A percentile compares a stretch with the other conserved stretches of the same genome.
These are phyloP conservation scores for Acleris holmiana DNA, from an alignment of 2,888 invertebrate genomes.

Conservation along the genomic window DNA sequence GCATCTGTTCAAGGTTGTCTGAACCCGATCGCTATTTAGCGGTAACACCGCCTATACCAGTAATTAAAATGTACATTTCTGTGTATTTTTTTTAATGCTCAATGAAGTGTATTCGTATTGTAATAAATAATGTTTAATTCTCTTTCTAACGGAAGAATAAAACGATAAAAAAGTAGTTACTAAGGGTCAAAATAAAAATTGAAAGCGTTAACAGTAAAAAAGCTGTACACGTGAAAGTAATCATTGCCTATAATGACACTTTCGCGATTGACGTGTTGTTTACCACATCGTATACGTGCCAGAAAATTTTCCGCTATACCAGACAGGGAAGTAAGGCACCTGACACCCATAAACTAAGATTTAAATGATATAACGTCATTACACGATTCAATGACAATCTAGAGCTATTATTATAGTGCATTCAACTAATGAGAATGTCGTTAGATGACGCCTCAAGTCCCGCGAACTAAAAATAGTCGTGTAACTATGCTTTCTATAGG, in stretches of 20 bases:
- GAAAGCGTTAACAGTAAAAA: no score
- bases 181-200: no score
- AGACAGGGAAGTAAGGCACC: slow-evolving; percentile 35
- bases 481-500: background rate
- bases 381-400: slow-evolving; percentile 29
- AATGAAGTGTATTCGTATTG: no score
- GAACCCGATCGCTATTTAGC: no score
- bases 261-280: slow-evolving; percentile 21
- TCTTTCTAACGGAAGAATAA: no score
- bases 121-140: no score
- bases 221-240: no score
- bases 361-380: slow-evolving; percentile 22
- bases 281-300: slow-evolving; percentile 22
- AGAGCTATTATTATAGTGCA: slow-evolving; percentile 17
- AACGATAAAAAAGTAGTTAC: no score
- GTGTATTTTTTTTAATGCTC: no score
- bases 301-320: slow-evolving; percentile 54
- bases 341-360: slow-evolving; percentile 30
- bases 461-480: background rate
- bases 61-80: no score
- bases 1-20: no score
- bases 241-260: slow-evolving; percentile 7
- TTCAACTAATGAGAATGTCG: slow-evolving; percentile 26
- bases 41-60: no score
- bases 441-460: slow-evolving; percentile 15